A percentile compares a stretch with the other conserved stretches of the same genome.
Evolutionary conservation across 2,888 invertebrate genomes (phyloP).

Genomic region (Pelosia muscerda): DNA sequence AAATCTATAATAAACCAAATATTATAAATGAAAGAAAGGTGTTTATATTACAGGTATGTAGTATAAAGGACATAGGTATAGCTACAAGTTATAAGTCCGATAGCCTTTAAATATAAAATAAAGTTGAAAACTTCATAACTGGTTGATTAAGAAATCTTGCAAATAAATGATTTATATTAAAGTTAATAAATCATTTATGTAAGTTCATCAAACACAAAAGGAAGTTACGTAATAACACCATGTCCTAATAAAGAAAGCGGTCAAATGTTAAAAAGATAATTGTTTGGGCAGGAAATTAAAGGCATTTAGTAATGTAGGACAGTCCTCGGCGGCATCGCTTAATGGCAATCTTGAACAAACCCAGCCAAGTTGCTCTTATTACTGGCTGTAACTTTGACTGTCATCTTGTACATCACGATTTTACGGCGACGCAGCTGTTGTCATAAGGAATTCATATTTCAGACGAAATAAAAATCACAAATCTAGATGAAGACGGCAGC

Average conservation of each 20-base stretch:
- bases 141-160: not conserved
- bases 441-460: slow-evolving; percentile 40
- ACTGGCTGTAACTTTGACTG: slow-evolving; percentile 44
- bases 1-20: no score
- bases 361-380: slow-evolving; percentile 44
- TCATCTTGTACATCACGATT: slow-evolving; percentile 58
- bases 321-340: slow-evolving; percentile 60
- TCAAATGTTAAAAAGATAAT: slow-evolving; percentile 86
- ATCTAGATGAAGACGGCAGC: slow-evolving; percentile 6
- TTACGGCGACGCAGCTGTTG: slow-evolving; percentile 43
- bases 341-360: slow-evolving; percentile 55
- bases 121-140: no score
- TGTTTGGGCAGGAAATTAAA: slow-evolving; percentile 85
- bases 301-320: slow-evolving; percentile 81
- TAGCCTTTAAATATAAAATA: no score
- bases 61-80: no score
- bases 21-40: no score
- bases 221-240: slow-evolving; percentile 73
- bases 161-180: not conserved
- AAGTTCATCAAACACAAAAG: slow-evolving; percentile 46
- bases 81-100: no score
- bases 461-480: slow-evolving; percentile 21
- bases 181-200: slow-evolving; percentile 11
- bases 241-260: slow-evolving; percentile 81
- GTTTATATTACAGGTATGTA: no score